Evolutionary conservation across 2,888 invertebrate genomes (phyloP).

Genomic region (Drosophila koepferae): DNA sequence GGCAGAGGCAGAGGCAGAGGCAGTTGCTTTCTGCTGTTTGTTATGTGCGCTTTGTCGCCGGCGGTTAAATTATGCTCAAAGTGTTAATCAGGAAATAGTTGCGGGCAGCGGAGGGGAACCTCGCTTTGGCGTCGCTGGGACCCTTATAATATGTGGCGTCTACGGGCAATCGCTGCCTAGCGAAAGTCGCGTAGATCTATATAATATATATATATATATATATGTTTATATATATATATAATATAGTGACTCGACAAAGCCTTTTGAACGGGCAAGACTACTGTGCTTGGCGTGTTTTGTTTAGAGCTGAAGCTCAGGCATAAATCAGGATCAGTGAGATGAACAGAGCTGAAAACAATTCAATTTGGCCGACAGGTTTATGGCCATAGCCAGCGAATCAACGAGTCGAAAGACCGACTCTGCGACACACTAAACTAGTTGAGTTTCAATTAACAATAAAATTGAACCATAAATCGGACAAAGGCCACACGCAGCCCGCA

Average conservation of each 20-base stretch:
- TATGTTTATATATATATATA: too few relatives aligned
- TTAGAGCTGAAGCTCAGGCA: constrained; percentile 3
- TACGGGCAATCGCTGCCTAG: constrained; percentile 46
- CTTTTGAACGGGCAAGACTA: constrained; percentile 53
- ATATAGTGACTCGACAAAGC: constrained; percentile 27
- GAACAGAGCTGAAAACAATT: constrained; percentile 42
- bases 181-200: constrained; percentile 22
- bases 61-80: constrained; percentile 80
- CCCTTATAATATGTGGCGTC: constrained; percentile 66
- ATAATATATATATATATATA: not conserved
- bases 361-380: constrained; percentile 75
- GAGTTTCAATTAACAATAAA: constrained; percentile 82
- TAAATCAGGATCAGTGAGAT: constrained; percentile 72
- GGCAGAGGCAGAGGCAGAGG: not conserved
- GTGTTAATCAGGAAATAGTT: constrained; percentile 84
- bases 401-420: constrained; percentile 13
- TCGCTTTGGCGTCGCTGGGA: constrained; percentile 13
- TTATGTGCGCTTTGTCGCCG: constrained; percentile 76
- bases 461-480: constrained; percentile 79
- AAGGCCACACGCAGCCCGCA: constrained; percentile 76
- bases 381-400: constrained; percentile 42
- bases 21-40: constrained; percentile 56
- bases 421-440: constrained; percentile 78
- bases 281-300: constrained; percentile 23
- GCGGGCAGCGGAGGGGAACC: constrained; percentile 28